Conservation (phyloP, 2,113 vertebrate species). For the Leptobrachium leishanense region DNA sequence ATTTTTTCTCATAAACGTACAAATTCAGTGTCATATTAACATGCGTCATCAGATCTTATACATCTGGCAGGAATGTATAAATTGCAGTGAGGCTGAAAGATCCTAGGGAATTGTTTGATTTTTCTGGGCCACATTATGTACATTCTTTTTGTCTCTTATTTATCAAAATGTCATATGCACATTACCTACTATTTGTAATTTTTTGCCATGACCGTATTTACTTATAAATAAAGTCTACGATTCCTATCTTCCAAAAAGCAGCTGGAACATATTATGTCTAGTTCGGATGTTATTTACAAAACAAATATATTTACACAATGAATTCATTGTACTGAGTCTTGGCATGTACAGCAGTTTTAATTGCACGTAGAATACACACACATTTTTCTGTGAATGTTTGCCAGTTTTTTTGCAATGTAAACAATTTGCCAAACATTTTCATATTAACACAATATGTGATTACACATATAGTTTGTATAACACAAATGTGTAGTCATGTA, state of each 20-base stretch:
- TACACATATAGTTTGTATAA: neutral
- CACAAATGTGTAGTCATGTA: slow-evolving; percentile 9
- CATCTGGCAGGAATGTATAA: too few relatives aligned
- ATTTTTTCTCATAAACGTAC: too few relatives aligned
- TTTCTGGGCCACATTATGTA: too few relatives aligned
- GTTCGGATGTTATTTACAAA: slow-evolving; percentile 28
- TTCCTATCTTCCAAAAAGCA: neutral
- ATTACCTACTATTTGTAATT: too few relatives aligned
- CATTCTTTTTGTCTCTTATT: too few relatives aligned
- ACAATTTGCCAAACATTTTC: slow-evolving; percentile 18
- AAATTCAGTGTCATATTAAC: too few relatives aligned
- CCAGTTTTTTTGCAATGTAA: slow-evolving; percentile 24
- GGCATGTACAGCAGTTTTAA: slow-evolving; percentile 20
- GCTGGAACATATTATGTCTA: slow-evolving; percentile 10
- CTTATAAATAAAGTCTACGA: neutral
- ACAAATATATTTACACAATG: slow-evolving; percentile 27
- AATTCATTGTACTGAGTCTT: slow-evolving; percentile 14
- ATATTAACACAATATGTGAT: slow-evolving; percentile 35
- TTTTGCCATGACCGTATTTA: neutral
- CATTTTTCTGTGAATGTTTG: slow-evolving; percentile 23
- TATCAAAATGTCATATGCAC: too few relatives aligned
- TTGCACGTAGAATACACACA: slow-evolving; percentile 28
- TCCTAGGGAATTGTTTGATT: too few relatives aligned
- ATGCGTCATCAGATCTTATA: too few relatives aligned
- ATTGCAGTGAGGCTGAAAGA: too few relatives aligned